Evolutionary conservation across 1,140 invertebrate species (phyloP).

Genomic region (Zophobas atratus): DNA sequence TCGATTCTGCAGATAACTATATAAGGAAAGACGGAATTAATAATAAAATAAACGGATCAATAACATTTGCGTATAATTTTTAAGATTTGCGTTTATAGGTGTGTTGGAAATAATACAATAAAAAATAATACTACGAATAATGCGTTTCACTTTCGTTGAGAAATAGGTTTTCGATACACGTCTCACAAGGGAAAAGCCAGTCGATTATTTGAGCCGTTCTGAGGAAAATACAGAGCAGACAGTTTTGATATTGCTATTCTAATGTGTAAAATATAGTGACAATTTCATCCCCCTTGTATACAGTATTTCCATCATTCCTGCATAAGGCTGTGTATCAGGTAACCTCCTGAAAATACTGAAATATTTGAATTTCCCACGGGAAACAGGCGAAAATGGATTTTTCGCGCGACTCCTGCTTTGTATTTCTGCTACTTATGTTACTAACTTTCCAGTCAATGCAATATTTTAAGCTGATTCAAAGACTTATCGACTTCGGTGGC

Average conservation of each 20-base stretch:
- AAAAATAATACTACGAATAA: slow-evolving; percentile 52
- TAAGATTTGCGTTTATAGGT: no score
- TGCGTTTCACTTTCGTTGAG: slow-evolving; percentile 54
- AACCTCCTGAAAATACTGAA: slow-evolving; percentile 56
- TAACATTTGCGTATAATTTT: no score
- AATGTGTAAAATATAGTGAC: slow-evolving; percentile 63
- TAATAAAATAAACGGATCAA: no score
- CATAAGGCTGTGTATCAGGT: slow-evolving; percentile 57
- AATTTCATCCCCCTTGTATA: slow-evolving; percentile 61
- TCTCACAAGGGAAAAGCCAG: slow-evolving; percentile 53
- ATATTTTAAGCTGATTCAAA: slow-evolving; percentile 34
- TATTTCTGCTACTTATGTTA: slow-evolving; percentile 51
- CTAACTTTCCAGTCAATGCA: slow-evolving; percentile 27
- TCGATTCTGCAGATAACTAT: no score
- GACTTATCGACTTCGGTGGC: slow-evolving; percentile 15
- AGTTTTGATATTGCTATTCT: slow-evolving; percentile 62
- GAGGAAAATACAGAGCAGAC: slow-evolving; percentile 59
- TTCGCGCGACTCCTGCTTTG: slow-evolving; percentile 57
- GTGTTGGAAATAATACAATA: background rate
- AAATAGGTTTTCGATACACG: slow-evolving; percentile 56
- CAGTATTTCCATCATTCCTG: slow-evolving; percentile 59
- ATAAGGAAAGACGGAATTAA: no score
- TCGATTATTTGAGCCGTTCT: slow-evolving; percentile 58
- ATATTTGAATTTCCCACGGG: slow-evolving; percentile 63
- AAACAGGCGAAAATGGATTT: slow-evolving; percentile 60